These are phyloP conservation scores for Caenorhabditis uteleia DNA, from an alignment of 2,888 invertebrate genomes.

Conservation along the genomic window DNA sequence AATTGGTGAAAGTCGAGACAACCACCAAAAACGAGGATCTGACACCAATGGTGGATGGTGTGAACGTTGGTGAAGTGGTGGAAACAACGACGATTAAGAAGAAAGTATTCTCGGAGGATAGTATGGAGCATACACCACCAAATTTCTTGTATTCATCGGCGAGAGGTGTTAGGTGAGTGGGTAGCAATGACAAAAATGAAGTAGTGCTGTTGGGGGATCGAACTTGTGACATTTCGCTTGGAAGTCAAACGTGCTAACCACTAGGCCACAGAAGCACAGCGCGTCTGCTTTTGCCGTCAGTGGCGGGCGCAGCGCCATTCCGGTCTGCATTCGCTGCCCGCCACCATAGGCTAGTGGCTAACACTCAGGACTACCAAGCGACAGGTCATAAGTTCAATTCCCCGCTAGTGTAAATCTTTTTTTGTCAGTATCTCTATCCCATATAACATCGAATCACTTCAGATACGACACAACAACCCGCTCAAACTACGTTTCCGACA, in stretches of 20 bases:
- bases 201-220: too few species aligned
- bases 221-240: too few species aligned
- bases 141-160: slow-evolving; percentile 45
- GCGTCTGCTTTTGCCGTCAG: too few species aligned
- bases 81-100: slow-evolving; percentile 23
- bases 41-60: not conserved
- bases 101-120: slow-evolving; percentile 46
- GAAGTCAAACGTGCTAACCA: too few species aligned
- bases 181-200: too few species aligned
- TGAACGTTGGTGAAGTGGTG: not conserved
- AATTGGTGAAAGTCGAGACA: slow-evolving; percentile 20
- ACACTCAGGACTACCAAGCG: too few species aligned
- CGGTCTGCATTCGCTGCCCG: too few species aligned
- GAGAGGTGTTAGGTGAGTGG: slow-evolving; percentile 7
- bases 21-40: too few species aligned
- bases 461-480: slow-evolving; percentile 24
- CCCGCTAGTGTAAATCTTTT: not conserved
- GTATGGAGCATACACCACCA: slow-evolving; percentile 48
- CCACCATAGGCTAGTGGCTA: too few species aligned
- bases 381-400: not conserved
- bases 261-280: too few species aligned
- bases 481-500: slow-evolving; percentile 30
- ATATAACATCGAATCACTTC: slow-evolving; percentile 8
- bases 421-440: slow-evolving; percentile 3
- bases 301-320: too few species aligned